Conservation (phyloP, 2,888 invertebrate genomes). For the Altica lythri region DNA sequence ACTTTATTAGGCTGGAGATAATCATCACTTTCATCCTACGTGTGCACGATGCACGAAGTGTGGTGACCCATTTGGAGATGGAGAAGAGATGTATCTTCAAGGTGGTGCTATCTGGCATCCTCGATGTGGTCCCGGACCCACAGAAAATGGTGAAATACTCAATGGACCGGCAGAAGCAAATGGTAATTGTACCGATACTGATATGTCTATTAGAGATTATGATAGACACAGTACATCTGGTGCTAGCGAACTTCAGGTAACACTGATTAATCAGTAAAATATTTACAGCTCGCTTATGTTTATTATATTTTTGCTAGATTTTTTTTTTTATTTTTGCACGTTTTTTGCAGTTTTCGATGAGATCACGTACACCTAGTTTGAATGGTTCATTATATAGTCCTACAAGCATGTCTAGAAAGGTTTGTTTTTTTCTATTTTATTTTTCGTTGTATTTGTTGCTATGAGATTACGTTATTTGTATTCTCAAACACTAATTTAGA, state of each 20-base stretch:
- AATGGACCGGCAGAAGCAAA: slow-evolving; percentile 65
- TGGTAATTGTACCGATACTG: slow-evolving; percentile 69
- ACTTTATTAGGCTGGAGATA: slow-evolving; percentile 81
- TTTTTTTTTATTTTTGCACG: slow-evolving; percentile 43
- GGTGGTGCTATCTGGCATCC: slow-evolving; percentile 95
- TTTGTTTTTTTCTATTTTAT: slow-evolving; percentile 62
- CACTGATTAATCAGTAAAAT: no score
- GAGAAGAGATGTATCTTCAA: slow-evolving; percentile 94
- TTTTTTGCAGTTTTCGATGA: slow-evolving; percentile 81
- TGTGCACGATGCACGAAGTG: slow-evolving; percentile 97
- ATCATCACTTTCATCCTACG: slow-evolving; percentile 97
- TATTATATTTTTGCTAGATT: slow-evolving; percentile 19
- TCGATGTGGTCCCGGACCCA: slow-evolving; percentile 90
- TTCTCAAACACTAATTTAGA: no score
- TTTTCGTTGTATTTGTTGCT: no score
- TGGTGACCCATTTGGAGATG: slow-evolving; percentile 96
- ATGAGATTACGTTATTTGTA: no score
- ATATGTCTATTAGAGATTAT: slow-evolving; percentile 63
- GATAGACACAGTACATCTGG: slow-evolving; percentile 81
- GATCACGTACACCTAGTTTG: slow-evolving; percentile 93
- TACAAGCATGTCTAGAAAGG: slow-evolving; percentile 90
- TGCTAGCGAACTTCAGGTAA: slow-evolving; percentile 82
- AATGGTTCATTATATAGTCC: slow-evolving; percentile 91
- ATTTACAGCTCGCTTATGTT: no score
- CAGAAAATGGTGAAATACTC: slow-evolving; percentile 66